Base-by-base conservation (phyloP, 2,888 invertebrate genomes). In the Actias luna region DNA sequence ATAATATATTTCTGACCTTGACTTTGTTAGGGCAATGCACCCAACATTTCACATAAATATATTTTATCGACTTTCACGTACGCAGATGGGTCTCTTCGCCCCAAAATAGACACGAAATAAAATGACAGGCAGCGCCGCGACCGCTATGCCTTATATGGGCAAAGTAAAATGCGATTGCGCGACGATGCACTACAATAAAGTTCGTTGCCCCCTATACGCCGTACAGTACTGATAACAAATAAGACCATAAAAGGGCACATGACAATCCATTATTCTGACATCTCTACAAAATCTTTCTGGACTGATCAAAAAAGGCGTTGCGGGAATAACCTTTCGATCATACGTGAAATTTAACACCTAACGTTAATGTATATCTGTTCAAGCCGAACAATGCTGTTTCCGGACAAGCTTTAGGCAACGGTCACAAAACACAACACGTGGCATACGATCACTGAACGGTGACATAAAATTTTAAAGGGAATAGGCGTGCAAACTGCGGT, bases 391-490 rank as follows among this genome's bases (percentile, higher is more conserved):
- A 69, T 68, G 67, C 62, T 61, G 66, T 68, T 64, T 67, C 10
- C 66, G 66, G 70, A 74, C 70, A 67, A 69, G 67, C 68, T 65
- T 58, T 63, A 64, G 66, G 66, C 63, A 69, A 69, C 74, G 72
- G 70, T 70, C 70, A 67, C 65, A 76, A 82, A 86, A 82, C 84
- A 90, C 85, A 83, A 88, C 92, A 92, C 92, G 92, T 92, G 92
- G 92, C 91, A 86, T 84, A 85, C 85, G 89, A 88, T 89, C 91
- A 91, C 88, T 91, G 91, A 86, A 89, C 89, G 84, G 84, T 90
- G 88, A 88, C 89, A 87, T 85, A 75, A 84, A 83, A 83, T 87
- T 82, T 89, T 84, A 50, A 33, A 50, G 83, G 71, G 80, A 89
- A 91, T 89, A 91, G 86, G 89, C 88, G 88, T 92, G 92, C 92